Percentiles rank a stretch among this genome's conserved stretches.
Conservation (phyloP, 2,888 invertebrate genomes). For the Clivina fossor region DNA sequence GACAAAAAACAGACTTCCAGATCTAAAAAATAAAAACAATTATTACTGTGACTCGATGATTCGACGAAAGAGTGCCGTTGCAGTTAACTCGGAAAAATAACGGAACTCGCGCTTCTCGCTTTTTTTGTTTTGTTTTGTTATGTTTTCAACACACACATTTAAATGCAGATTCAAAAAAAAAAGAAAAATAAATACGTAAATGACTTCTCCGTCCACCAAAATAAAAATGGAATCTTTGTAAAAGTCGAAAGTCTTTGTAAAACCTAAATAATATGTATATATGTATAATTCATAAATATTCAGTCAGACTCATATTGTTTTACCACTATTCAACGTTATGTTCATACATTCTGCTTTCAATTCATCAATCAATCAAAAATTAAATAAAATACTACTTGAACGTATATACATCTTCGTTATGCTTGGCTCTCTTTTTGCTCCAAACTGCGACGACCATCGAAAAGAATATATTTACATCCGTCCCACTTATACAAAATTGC, state of each 20-base stretch:
- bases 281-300: conserved; percentile 51
- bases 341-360: conserved; percentile 19
- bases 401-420: conserved; percentile 31
- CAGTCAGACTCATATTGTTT: conserved; percentile 48
- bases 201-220: conserved; percentile 18
- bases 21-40: conserved; percentile 45
- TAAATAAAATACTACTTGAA: conserved; percentile 29
- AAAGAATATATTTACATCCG: conserved; percentile 26
- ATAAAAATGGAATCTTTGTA: conserved; percentile 32
- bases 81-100: too few relatives aligned
- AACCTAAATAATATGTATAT: too few relatives aligned
- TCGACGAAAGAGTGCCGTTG: too few relatives aligned
- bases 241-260: conserved; percentile 43
- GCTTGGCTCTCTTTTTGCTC: conserved; percentile 12
- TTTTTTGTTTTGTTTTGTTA: conserved; percentile 24
- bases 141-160: conserved; percentile 41
- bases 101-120: too few relatives aligned
- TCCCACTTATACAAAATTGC: conserved; percentile 18
- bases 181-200: conserved; percentile 44
- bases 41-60: conserved; percentile 31
- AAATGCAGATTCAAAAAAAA: conserved; percentile 45
- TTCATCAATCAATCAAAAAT: conserved; percentile 4
- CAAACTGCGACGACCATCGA: conserved; percentile 6
- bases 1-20: conserved; percentile 48
- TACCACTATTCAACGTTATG: conserved; percentile 48